Evolutionary conservation across 2,888 invertebrate genomes (phyloP).

Genomic region (Cataglyphis rosenhaueri): DNA sequence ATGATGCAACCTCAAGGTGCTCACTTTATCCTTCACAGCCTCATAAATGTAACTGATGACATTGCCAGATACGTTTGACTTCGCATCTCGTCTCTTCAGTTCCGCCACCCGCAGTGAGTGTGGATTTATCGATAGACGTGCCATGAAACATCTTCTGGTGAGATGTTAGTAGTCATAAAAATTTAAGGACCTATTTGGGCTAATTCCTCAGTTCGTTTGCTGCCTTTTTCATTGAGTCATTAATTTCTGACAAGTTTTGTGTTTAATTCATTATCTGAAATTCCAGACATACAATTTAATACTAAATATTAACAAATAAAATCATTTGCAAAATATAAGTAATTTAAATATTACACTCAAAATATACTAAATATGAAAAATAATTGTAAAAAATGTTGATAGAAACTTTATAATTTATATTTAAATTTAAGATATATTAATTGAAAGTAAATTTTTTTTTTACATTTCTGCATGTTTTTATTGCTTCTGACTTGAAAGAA

Average conservation of each 20-base stretch:
- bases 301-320: background rate
- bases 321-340: background rate
- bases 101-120: conserved; percentile 52
- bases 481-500: background rate
- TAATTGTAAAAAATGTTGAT: background rate
- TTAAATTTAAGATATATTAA: background rate
- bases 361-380: background rate
- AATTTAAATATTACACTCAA: conserved; percentile 1
- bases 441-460: background rate
- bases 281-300: background rate
- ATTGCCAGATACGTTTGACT: conserved; percentile 84
- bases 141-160: conserved; percentile 13
- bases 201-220: conserved; percentile 60
- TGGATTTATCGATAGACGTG: conserved; percentile 40
- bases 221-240: conserved; percentile 4
- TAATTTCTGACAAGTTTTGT: background rate
- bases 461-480: background rate
- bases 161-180: conserved; percentile 66
- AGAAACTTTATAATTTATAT: background rate
- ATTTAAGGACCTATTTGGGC: conserved; percentile 67
- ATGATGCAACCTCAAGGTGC: conserved; percentile 86
- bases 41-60: conserved; percentile 86
- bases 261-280: conserved; percentile 10
- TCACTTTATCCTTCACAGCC: conserved; percentile 85
- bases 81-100: conserved; percentile 67